Conservation (phyloP, 1,140 invertebrate species). For the Bombus difficillimus region DNA sequence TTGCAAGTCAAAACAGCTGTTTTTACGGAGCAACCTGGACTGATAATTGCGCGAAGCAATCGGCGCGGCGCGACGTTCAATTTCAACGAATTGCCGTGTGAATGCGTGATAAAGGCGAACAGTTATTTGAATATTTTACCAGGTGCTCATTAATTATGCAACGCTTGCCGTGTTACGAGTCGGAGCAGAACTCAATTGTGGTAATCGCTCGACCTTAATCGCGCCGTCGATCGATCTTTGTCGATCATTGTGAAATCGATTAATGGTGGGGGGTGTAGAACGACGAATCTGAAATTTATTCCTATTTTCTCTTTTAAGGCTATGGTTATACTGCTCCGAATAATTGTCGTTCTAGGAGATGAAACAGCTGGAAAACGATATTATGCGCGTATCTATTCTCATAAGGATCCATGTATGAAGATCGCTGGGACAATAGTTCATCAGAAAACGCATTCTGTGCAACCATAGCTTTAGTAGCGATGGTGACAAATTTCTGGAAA, state of each 20-base stretch:
- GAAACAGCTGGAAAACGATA: too few species aligned
- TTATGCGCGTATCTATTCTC: too few species aligned
- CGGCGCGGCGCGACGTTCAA: not conserved
- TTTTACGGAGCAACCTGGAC: not conserved
- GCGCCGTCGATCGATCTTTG: constrained; percentile 58
- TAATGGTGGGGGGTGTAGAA: not conserved
- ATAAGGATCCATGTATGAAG: too few species aligned
- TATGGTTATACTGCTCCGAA: too few species aligned
- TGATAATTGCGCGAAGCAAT: not conserved
- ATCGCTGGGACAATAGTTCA: too few species aligned
- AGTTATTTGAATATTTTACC: constrained; percentile 65
- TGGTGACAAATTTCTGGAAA: not conserved
- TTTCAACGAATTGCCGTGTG: not conserved
- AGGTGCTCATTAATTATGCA: constrained; percentile 71
- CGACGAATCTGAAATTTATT: constrained; percentile 28
- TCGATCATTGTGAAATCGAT: constrained; percentile 40
- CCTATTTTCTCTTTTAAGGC: not conserved
- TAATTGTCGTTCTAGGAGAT: too few species aligned
- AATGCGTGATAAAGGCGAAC: constrained; percentile 1
- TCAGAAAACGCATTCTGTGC: too few species aligned
- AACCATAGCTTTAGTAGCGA: too few species aligned
- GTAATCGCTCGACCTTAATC: constrained; percentile 68
- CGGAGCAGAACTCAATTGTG: constrained; percentile 43
- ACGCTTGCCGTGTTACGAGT: constrained; percentile 54
- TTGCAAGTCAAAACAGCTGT: constrained; percentile 2